Conservation (phyloP, 2,113 vertebrate species). For the Pteronura brasiliensis region DNA sequence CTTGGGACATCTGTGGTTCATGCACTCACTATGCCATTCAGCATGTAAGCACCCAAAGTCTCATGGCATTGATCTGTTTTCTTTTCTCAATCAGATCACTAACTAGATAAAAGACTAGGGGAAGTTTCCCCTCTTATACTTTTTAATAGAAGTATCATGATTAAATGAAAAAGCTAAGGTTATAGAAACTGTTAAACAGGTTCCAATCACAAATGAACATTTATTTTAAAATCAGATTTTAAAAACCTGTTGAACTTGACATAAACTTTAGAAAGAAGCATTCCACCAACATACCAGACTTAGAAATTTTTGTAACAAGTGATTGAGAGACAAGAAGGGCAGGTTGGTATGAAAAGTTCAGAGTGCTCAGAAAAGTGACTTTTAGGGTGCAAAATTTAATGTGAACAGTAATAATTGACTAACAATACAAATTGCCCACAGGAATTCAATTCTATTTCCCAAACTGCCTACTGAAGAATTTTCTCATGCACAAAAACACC, state of each 20-base stretch:
- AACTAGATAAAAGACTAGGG: constrained; percentile 1
- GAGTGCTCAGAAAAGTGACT: background rate
- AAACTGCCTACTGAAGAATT: background rate
- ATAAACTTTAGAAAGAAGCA: background rate
- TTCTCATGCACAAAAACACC: background rate
- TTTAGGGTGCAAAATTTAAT: background rate
- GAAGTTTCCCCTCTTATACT: background rate
- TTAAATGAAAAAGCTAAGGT: constrained; percentile 5
- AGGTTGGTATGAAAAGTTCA: background rate
- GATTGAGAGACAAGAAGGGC: background rate
- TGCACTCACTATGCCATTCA: background rate
- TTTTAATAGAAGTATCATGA: constrained; percentile 5
- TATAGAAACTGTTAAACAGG: constrained; percentile 10
- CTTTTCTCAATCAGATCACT: background rate
- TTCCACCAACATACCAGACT: background rate
- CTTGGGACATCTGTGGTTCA: background rate
- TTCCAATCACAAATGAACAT: background rate
- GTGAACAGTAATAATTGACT: background rate
- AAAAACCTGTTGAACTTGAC: background rate
- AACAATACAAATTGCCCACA: background rate
- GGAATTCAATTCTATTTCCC: background rate
- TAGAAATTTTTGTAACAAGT: background rate
- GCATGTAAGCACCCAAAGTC: background rate
- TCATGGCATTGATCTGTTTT: background rate
- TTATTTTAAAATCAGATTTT: background rate